These are phyloP conservation scores for Aurelia sp. DNA, from an alignment of 30 jellyfish, hydroid and myxozoan genomes.

Conservation along the genomic window DNA sequence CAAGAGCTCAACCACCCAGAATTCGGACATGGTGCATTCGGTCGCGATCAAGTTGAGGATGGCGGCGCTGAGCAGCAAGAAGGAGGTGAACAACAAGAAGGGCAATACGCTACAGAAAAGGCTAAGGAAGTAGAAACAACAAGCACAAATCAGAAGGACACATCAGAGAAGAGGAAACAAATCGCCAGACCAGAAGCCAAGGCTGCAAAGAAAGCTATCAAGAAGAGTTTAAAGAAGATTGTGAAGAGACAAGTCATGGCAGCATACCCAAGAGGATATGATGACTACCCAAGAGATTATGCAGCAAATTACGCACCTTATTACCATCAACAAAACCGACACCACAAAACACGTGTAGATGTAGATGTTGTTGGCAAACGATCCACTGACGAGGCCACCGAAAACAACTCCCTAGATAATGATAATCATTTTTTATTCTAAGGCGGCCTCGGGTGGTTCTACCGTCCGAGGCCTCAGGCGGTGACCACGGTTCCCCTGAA, in stretches of 20 bases:
- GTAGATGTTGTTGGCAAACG: conserved; percentile 98
- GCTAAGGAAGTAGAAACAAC: conserved; percentile 24
- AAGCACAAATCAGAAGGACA: conserved; percentile 41
- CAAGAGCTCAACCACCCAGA: conserved; percentile 40
- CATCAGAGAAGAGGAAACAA: conserved; percentile 80
- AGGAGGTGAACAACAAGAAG: conserved; percentile 70
- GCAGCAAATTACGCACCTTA: conserved; percentile 43
- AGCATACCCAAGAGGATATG: conserved; percentile 60
- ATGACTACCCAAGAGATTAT: conserved; percentile 1
- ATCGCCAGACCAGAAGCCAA: conserved; percentile 84
- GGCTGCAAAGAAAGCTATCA: conserved; percentile 36
- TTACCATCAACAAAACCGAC: conserved; percentile 56
- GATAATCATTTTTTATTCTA: conserved; percentile 91
- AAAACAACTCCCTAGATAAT: conserved; percentile 9
- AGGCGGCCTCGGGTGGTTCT: conserved; percentile 99
- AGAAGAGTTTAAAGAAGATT: conserved; percentile 50
- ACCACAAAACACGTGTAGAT: conserved; percentile 93
- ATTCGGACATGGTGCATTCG: conserved; percentile 72
- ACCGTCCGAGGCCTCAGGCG: conserved; percentile 97
- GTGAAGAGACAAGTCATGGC: conserved; percentile 61
- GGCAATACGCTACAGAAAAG: conserved; percentile 48
- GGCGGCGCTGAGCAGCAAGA: conserved; percentile 53
- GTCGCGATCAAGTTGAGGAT: conserved; percentile 71
- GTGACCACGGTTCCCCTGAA: conserved; percentile 58
- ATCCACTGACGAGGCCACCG: conserved; percentile 65